phyloP scores from a whole-genome alignment of 2,113 vertebrate species.

The Peromyscus polionotus region DNA sequence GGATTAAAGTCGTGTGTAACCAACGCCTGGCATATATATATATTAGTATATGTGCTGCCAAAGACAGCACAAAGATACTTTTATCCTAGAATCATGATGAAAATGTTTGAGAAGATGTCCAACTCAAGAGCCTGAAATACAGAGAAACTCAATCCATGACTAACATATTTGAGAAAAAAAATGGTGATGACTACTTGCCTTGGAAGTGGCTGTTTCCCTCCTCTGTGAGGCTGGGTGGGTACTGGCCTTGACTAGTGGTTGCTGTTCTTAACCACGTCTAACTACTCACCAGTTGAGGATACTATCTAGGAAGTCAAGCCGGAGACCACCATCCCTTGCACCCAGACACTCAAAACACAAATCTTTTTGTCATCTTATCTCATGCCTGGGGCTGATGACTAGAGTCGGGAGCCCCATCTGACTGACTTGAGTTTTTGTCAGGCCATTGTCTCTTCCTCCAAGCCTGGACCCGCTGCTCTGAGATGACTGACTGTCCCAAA shows the following conservation, averaged over 20 bases:
- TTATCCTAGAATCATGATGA: neutral
- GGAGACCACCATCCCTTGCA: neutral
- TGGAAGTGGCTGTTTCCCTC: neutral
- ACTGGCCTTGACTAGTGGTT: neutral
- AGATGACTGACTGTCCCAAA: neutral
- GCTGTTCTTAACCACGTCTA: neutral
- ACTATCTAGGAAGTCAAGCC: neutral
- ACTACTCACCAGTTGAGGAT: neutral
- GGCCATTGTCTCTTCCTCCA: neutral
- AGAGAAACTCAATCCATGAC: neutral
- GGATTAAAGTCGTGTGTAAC: no score
- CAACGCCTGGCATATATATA: no score
- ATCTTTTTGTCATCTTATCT: neutral
- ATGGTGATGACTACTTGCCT: neutral
- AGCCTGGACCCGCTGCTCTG: neutral
- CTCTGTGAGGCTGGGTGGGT: neutral
- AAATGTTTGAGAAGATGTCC: slow-evolving; percentile 6
- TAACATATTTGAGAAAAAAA: neutral
- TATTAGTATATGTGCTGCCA: no score
- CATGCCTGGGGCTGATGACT: neutral
- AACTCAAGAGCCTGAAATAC: neutral
- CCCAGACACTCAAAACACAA: neutral
- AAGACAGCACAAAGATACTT: neutral
- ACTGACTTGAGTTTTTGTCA: neutral
- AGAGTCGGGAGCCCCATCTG: neutral